Evolutionary conservation across 2,113 vertebrate genomes (phyloP).

Genomic region (Struthio camelus): DNA sequence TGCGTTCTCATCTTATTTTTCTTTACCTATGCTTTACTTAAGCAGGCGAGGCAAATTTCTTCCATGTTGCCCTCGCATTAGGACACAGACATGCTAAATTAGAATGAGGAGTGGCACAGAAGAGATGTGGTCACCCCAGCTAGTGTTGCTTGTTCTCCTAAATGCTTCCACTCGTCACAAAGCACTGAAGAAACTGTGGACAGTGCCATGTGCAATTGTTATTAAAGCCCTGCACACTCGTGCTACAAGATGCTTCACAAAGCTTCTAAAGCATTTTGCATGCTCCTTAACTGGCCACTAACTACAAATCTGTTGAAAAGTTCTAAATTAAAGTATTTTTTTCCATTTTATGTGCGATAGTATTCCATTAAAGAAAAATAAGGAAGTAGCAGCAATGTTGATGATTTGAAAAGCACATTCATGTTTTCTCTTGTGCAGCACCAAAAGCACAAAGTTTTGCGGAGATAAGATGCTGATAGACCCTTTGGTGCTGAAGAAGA

Average conservation of each 20-base stretch:
- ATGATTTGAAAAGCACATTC: constrained; percentile 54
- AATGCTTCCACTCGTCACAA: background rate
- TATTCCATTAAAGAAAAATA: constrained; percentile 28
- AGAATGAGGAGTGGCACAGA: background rate
- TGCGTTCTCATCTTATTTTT: background rate
- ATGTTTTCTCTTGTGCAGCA: constrained; percentile 81
- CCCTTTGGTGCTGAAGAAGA: constrained; percentile 77
- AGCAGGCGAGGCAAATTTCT: background rate
- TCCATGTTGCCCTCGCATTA: accelerated
- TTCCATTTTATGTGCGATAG: background rate
- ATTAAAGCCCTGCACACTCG: background rate
- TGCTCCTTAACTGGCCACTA: constrained; percentile 55
- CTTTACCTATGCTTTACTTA: background rate
- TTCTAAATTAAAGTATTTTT: background rate
- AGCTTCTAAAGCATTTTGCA: constrained; percentile 44
- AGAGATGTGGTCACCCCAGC: accelerated
- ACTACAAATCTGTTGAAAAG: background rate
- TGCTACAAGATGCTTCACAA: background rate
- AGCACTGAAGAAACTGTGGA: background rate
- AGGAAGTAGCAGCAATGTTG: background rate
- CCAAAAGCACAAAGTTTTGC: background rate
- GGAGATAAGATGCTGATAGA: constrained; percentile 58
- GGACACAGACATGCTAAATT: background rate
- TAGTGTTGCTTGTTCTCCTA: background rate
- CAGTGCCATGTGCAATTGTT: background rate